A percentile compares a stretch with the other conserved stretches of the same genome.
Conservation (phyloP, 2,797 vertebrate species). For the Pangasius macronema region DNA sequence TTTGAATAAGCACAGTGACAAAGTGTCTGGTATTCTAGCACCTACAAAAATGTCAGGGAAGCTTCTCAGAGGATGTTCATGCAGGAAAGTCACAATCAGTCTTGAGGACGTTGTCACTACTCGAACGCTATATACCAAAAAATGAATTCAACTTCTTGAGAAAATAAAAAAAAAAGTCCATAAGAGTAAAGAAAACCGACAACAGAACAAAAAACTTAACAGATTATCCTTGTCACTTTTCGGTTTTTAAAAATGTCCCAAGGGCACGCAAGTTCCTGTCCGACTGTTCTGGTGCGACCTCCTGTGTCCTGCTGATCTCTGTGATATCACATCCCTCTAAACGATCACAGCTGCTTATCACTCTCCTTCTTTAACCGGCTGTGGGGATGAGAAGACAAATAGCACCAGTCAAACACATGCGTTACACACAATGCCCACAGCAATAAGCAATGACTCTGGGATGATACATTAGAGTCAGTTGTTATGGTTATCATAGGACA, state of each 20-base stretch:
- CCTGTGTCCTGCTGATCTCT: slow-evolving; percentile 69
- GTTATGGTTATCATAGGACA: background rate
- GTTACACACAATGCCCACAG: background rate
- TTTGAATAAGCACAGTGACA: slow-evolving; percentile 86
- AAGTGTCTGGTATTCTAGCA: slow-evolving; percentile 90
- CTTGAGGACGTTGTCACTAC: slow-evolving; percentile 91
- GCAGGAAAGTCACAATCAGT: slow-evolving; percentile 87
- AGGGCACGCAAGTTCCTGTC: slow-evolving; percentile 70
- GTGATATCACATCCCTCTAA: slow-evolving; percentile 57
- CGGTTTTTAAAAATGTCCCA: slow-evolving; percentile 75
- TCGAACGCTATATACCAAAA: slow-evolving; percentile 82
- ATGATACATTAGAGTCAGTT: background rate
- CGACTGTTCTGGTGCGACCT: slow-evolving; percentile 74
- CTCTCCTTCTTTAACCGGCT: slow-evolving; percentile 99
- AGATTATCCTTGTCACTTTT: slow-evolving; percentile 79
- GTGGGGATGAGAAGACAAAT: slow-evolving; percentile 64
- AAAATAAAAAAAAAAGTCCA: slow-evolving; percentile 75
- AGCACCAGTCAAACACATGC: slow-evolving; percentile 8
- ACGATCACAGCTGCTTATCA: slow-evolving; percentile 95
- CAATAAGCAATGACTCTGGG: background rate
- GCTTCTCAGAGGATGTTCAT: slow-evolving; percentile 84
- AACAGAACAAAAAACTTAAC: slow-evolving; percentile 71
- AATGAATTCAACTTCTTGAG: slow-evolving; percentile 78
- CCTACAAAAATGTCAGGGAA: slow-evolving; percentile 88
- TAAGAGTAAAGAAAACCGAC: slow-evolving; percentile 63